Percentiles rank a stretch among this genome's conserved stretches.
phyloP scores from a whole-genome alignment of 2,888 invertebrate genomes.

The Myopa tessellatipennis region DNA sequence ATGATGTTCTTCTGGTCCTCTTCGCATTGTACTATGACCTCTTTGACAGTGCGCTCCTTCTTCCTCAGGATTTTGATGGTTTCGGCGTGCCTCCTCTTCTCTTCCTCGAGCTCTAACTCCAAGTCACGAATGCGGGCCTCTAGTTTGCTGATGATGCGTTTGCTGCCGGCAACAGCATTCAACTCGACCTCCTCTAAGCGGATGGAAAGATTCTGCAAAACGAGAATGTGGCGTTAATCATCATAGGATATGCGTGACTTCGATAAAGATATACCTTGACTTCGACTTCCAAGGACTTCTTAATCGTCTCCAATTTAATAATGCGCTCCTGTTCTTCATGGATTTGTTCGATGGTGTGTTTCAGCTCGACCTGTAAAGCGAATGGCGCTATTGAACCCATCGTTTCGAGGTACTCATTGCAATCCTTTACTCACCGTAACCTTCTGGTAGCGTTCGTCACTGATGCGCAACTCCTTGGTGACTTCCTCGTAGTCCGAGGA shows the following conservation, averaged over 20 bases:
- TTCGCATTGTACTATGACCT: slow-evolving; percentile 93
- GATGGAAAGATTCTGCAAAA: slow-evolving; percentile 80
- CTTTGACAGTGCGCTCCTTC: slow-evolving; percentile 97
- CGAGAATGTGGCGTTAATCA: background rate
- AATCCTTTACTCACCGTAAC: slow-evolving; percentile 72
- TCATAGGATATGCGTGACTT: background rate
- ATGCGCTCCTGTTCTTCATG: slow-evolving; percentile 97
- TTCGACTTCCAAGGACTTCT: slow-evolving; percentile 97
- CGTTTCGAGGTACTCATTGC: background rate
- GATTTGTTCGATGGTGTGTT: slow-evolving; percentile 92
- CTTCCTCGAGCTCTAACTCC: slow-evolving; percentile 94
- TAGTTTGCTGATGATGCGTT: slow-evolving; percentile 96
- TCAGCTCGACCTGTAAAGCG: slow-evolving; percentile 81
- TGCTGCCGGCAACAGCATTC: slow-evolving; percentile 96
- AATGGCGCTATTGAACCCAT: background rate
- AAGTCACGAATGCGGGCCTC: slow-evolving; percentile 94
- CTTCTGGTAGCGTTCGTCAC: slow-evolving; percentile 95
- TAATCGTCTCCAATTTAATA: slow-evolving; percentile 96
- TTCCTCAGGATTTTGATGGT: slow-evolving; percentile 97
- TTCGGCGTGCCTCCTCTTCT: slow-evolving; percentile 96
- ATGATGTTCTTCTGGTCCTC: slow-evolving; percentile 97
- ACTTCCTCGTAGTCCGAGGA: slow-evolving; percentile 98
- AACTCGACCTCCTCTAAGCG: slow-evolving; percentile 97
- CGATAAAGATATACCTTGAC: slow-evolving; percentile 75
- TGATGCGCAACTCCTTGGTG: slow-evolving; percentile 91